Percentiles rank a stretch among this genome's conserved stretches.
Conservation (phyloP, 1,140 invertebrate genomes). For the Zaprionus taronus region DNA sequence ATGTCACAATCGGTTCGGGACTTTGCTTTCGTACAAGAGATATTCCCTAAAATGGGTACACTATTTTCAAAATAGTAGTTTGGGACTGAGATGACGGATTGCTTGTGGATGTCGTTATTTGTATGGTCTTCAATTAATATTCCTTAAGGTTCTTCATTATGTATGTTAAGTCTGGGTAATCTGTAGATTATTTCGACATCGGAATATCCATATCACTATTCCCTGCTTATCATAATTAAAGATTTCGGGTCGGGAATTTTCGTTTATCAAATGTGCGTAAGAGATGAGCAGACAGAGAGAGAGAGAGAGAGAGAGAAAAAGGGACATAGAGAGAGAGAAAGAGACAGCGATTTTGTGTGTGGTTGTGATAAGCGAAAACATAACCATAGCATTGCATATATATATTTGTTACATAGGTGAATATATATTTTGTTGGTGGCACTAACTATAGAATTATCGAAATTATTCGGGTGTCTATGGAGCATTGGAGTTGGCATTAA, state of each 20-base stretch:
- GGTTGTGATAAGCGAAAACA: conserved; percentile 62
- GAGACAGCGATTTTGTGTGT: conserved; percentile 19
- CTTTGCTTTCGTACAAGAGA: not conserved
- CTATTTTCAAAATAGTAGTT: not conserved
- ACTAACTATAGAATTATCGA: conserved; percentile 30
- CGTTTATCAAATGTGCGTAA: not conserved
- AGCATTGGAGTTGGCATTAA: conserved; percentile 30
- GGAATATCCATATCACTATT: not conserved
- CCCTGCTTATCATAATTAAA: not conserved
- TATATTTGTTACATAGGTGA: conserved; percentile 27
- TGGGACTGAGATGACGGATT: not conserved
- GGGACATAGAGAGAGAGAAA: not conserved
- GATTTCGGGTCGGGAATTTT: not conserved
- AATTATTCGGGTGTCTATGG: conserved; percentile 37
- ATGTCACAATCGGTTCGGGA: conserved; percentile 5
- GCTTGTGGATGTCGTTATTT: not conserved
- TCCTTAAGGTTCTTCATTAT: too few species aligned
- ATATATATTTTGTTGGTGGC: conserved; percentile 25
- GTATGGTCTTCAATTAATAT: too few species aligned
- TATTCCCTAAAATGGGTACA: not conserved
- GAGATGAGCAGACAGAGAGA: conserved; percentile 1
- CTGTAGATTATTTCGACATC: not conserved
- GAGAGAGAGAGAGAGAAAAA: conserved; percentile 1
- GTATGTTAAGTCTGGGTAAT: not conserved
- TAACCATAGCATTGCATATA: conserved; percentile 63